These are phyloP conservation scores for Pseudochromis fuscus DNA, from an alignment of 2,797 vertebrate genomes.

Conservation along the genomic window DNA sequence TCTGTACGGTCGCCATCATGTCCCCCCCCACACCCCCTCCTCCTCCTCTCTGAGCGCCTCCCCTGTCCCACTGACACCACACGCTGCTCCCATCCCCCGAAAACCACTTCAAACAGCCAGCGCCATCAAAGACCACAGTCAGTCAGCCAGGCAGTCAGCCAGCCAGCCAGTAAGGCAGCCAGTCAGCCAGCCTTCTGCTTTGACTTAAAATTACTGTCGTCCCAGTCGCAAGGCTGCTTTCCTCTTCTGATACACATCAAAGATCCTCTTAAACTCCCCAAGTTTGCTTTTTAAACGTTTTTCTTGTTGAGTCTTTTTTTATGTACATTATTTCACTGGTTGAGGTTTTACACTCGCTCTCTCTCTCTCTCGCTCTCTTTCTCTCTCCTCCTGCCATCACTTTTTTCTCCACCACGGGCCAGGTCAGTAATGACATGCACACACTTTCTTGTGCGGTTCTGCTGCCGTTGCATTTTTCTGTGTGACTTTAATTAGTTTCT, in stretches of 20 bases:
- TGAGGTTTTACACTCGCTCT: slow-evolving; percentile 69
- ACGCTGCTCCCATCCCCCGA: slow-evolving; percentile 85
- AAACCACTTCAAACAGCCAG: slow-evolving; percentile 89
- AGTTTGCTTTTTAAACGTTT: slow-evolving; percentile 85
- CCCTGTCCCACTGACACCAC: slow-evolving; percentile 87
- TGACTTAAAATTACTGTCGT: slow-evolving; percentile 87
- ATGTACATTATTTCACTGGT: slow-evolving; percentile 76
- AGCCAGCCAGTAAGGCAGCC: slow-evolving; percentile 76
- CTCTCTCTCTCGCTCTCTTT: slow-evolving; percentile 35
- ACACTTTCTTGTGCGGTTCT: slow-evolving; percentile 72
- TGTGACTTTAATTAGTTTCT: slow-evolving; percentile 80
- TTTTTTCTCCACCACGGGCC: slow-evolving; percentile 63
- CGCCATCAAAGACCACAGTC: slow-evolving; percentile 85
- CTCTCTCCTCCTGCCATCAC: slow-evolving; percentile 54
- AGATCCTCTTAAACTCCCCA: slow-evolving; percentile 85
- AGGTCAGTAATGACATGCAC: slow-evolving; percentile 79
- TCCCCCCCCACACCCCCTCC: slow-evolving; percentile 28
- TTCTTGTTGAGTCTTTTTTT: slow-evolving; percentile 77
- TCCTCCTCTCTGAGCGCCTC: slow-evolving; percentile 61
- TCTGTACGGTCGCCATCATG: slow-evolving; percentile 71
- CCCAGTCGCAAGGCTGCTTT: slow-evolving; percentile 83
- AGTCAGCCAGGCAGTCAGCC: slow-evolving; percentile 81
- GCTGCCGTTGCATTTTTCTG: slow-evolving; percentile 80
- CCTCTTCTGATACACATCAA: slow-evolving; percentile 88
- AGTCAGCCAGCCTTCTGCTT: slow-evolving; percentile 87